A percentile compares a stretch with the other conserved stretches of the same genome.
phyloP scores from a whole-genome alignment of 2,797 vertebrate genomes.

The Ficedula albicollis region DNA sequence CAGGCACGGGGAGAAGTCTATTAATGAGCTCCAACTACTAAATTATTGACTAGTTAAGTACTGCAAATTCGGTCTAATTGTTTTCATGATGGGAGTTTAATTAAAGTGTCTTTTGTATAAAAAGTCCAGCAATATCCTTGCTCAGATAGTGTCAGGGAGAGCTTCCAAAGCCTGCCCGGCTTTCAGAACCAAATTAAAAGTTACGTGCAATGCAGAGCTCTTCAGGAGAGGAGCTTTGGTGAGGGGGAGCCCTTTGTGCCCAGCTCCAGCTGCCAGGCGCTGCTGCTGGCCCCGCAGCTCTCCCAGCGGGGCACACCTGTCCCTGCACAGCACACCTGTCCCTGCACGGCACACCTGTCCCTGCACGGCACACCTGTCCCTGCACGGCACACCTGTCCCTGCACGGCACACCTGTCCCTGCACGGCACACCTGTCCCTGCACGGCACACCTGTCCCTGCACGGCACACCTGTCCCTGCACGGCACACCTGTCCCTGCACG shows the following conservation, averaged over 20 bases:
- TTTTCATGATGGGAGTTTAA: conserved; percentile 75
- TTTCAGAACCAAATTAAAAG: conserved; percentile 15
- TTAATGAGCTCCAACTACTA: conserved; percentile 69
- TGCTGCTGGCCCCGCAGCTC: not conserved
- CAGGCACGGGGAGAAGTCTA: conserved; percentile 67
- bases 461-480: too few species aligned
- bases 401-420: too few species aligned
- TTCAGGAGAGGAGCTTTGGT: not conserved
- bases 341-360: too few species aligned
- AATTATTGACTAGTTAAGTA: conserved; percentile 75
- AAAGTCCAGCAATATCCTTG: not conserved
- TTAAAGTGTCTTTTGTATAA: conserved; percentile 65
- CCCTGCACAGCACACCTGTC: too few species aligned
- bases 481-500: too few species aligned
- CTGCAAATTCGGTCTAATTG: conserved; percentile 71
- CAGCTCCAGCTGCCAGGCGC: not conserved
- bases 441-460: too few species aligned
- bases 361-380: too few species aligned
- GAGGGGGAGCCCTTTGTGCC: not conserved
- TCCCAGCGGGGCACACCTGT: not conserved
- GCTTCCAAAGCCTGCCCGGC: not conserved
- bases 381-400: too few species aligned
- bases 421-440: too few species aligned
- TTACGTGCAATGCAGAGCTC: not conserved
- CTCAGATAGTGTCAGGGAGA: conserved; percentile 12